Evolutionary conservation across 2,888 invertebrate genomes (phyloP).

Genomic region (Lacanobia oleracea): DNA sequence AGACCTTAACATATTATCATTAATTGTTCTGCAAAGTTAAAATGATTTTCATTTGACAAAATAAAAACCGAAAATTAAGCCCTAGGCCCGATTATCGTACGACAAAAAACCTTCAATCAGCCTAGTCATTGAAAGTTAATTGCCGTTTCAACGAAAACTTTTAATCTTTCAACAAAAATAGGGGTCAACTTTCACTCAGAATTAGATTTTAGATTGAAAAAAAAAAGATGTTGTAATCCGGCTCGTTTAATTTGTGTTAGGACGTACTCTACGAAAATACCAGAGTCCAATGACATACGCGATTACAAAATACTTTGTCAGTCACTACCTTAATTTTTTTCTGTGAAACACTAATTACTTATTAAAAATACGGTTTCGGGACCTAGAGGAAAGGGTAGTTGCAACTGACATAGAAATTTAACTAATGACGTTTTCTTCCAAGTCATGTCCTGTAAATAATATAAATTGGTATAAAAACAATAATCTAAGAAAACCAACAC

Average conservation of each 20-base stretch:
- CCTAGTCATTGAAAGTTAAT: slow-evolving; percentile 46
- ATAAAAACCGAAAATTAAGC: slow-evolving; percentile 27
- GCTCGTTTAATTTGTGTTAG: slow-evolving; percentile 17
- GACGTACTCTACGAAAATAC: not conserved
- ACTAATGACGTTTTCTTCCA: too few relatives aligned
- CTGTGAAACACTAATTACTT: too few relatives aligned
- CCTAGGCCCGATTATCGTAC: not conserved
- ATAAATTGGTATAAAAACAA: too few relatives aligned
- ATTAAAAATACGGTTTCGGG: too few relatives aligned
- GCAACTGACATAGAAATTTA: too few relatives aligned
- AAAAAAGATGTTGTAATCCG: slow-evolving; percentile 9
- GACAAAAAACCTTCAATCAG: slow-evolving; percentile 35
- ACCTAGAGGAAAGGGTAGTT: too few relatives aligned
- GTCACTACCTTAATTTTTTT: too few relatives aligned
- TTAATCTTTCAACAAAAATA: slow-evolving; percentile 37
- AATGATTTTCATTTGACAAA: not conserved
- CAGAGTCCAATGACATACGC: not conserved
- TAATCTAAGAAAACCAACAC: too few relatives aligned
- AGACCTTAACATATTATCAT: not conserved
- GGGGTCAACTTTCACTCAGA: not conserved
- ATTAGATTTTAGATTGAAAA: slow-evolving; percentile 49
- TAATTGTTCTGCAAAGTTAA: not conserved
- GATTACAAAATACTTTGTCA: too few relatives aligned
- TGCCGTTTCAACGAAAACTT: slow-evolving; percentile 30
- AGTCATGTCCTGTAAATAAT: too few relatives aligned